Base-by-base conservation (phyloP, 2,888 invertebrate genomes). In the Polydrusus pterygomalis region DNA sequence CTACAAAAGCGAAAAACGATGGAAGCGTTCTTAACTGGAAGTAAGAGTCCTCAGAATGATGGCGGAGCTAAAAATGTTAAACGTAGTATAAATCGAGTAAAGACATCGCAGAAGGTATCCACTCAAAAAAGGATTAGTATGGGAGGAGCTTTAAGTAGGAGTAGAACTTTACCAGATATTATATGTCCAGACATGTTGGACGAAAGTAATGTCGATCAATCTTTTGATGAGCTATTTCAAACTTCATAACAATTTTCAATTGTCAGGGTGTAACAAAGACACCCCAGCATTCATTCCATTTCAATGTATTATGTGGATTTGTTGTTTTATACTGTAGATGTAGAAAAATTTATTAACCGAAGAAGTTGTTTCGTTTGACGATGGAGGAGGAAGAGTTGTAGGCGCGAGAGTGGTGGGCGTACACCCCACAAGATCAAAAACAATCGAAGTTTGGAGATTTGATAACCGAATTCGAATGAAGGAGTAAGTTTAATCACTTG, bases 171-270 rank as follows among this genome's bases (percentile, higher is more conserved):
- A 91, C 94, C 94, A 8, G 92, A 93, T 79, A 91, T 94, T 79
- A 88, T 89, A n/a, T 89, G 89, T 83, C 89, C 93, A 69, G 91
- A 92, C 87, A 88, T 91, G 85, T 88, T 91, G 85, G 95, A 94
- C 87, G 95, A 94, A 87, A 92, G 90, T 88, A 95, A 96, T 88
- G 94, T 96, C 77, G 96, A 96, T 86, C 93, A 93, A 89, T 95
- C 95, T 81, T 96, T 96, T 89, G 96, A 96, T 87, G 93, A 94
- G 88, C 91, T 96, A 83, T 95, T 96, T 90, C 85, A 84, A 75
- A 83, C 86, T 79, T 83, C 84, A 68, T 87, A 85, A 88, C 54
- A 10, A 17, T 43, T 30, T 73, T 34, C 38, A 18, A 15, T 64
- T 38, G 38, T 67, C 25, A 47, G 51, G 71, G 64, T 73, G 47